phyloP scores from a whole-genome alignment of 2,888 invertebrate genomes.

The Elaeidobius kamerunicus region DNA sequence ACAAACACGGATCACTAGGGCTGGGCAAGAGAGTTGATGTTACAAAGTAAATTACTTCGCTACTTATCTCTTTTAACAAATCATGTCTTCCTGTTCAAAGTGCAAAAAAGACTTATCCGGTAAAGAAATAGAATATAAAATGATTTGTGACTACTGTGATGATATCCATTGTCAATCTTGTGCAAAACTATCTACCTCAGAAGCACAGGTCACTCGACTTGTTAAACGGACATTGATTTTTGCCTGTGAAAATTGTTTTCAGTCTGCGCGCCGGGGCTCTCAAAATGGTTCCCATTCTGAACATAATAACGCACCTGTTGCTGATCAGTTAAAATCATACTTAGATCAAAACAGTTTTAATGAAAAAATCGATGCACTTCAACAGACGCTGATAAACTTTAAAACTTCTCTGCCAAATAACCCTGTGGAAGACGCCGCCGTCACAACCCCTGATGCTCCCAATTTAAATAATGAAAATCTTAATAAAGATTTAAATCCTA shows the following conservation, averaged over 20 bases:
- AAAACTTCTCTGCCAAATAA: background rate
- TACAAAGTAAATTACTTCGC: too few relatives aligned
- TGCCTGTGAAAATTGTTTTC: conserved; percentile 4
- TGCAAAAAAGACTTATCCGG: background rate
- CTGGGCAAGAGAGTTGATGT: too few relatives aligned
- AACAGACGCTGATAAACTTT: background rate
- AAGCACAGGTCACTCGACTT: background rate
- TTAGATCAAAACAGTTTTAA: background rate
- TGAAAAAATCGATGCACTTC: background rate
- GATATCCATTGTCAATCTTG: background rate
- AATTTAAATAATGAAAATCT: background rate
- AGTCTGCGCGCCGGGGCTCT: background rate
- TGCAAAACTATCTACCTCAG: conserved; percentile 1
- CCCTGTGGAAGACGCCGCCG: background rate
- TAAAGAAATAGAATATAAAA: background rate
- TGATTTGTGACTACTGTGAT: conserved; percentile 8
- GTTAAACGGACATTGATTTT: background rate
- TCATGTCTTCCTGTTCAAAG: conserved; percentile 6
- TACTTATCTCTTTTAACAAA: too few relatives aligned
- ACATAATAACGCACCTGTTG: too few relatives aligned
- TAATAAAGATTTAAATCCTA: background rate
- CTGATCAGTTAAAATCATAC: background rate
- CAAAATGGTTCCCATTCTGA: background rate
- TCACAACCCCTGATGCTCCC: background rate
- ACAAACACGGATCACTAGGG: too few relatives aligned